Conservation (phyloP, 2,797 vertebrate genomes). For the Phrynocephalus vlangalii region DNA sequence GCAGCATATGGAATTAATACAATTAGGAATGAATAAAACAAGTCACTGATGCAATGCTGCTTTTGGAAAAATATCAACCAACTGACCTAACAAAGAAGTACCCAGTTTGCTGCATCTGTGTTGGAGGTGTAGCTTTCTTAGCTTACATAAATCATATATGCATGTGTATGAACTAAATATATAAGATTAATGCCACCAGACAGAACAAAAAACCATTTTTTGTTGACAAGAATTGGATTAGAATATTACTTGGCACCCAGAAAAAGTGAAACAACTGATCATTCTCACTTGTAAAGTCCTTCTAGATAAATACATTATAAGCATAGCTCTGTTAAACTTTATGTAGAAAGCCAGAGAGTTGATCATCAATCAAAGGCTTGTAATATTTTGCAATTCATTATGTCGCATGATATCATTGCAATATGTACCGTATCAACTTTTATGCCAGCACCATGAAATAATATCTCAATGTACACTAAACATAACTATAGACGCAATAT, state of each 20-base stretch:
- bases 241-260: neutral
- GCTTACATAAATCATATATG: neutral
- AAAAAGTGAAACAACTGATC: neutral
- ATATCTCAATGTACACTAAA: too few species aligned
- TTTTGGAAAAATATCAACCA: constrained; percentile 62
- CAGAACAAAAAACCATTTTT: neutral
- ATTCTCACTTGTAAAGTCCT: neutral
- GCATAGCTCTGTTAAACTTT: neutral
- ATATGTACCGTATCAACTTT: too few species aligned
- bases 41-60: constrained; percentile 57
- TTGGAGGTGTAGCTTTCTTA: neutral
- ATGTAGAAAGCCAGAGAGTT: neutral
- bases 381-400: too few species aligned
- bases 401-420: too few species aligned
- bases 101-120: neutral
- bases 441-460: too few species aligned
- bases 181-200: neutral
- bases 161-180: neutral
- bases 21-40: constrained; percentile 70
- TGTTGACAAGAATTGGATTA: neutral
- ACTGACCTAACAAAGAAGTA: constrained; percentile 19
- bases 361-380: too few species aligned
- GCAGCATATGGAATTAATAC: constrained; percentile 82
- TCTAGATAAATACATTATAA: neutral
- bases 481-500: too few species aligned